Evolutionary conservation across 2,113 vertebrate genomes (phyloP).

Genomic region (Melanerpes formicivorus): DNA sequence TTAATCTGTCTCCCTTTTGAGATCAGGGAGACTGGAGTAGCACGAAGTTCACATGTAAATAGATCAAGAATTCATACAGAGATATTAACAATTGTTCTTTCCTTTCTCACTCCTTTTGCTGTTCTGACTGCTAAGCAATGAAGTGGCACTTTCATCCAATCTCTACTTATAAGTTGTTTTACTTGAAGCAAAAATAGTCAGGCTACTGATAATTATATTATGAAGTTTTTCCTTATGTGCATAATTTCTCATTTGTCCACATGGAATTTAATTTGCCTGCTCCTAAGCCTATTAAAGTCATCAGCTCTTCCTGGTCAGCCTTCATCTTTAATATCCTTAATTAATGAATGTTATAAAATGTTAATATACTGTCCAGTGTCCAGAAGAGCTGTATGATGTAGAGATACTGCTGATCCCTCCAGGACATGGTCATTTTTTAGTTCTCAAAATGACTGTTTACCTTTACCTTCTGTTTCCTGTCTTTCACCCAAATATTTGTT

Average conservation of each 20-base stretch:
- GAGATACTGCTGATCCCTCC: not conserved
- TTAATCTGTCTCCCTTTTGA: not conserved
- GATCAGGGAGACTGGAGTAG: not conserved
- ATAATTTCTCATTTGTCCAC: not conserved
- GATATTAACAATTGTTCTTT: not conserved
- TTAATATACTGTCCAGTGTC: not conserved
- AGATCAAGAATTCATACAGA: not conserved
- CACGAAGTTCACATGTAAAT: not conserved
- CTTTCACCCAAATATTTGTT: not conserved
- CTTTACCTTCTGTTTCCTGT: not conserved
- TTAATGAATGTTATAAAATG: not conserved
- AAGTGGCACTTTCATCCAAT: not conserved
- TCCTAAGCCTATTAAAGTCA: not conserved
- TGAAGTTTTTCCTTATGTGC: not conserved
- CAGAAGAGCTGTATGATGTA: not conserved
- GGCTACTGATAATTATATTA: not conserved
- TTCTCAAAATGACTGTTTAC: not conserved
- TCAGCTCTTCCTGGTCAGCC: not conserved
- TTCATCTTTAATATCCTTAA: not conserved
- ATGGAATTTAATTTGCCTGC: not conserved
- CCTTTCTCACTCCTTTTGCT: not conserved
- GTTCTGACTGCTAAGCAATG: not conserved
- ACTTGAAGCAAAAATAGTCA: not conserved
- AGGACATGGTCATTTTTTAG: not conserved
- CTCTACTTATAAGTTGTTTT: not conserved